A percentile compares a stretch with the other conserved stretches of the same genome.
Evolutionary conservation across 2,113 vertebrate genomes (phyloP).

Genomic region (Gymnobelideus leadbeateri): DNA sequence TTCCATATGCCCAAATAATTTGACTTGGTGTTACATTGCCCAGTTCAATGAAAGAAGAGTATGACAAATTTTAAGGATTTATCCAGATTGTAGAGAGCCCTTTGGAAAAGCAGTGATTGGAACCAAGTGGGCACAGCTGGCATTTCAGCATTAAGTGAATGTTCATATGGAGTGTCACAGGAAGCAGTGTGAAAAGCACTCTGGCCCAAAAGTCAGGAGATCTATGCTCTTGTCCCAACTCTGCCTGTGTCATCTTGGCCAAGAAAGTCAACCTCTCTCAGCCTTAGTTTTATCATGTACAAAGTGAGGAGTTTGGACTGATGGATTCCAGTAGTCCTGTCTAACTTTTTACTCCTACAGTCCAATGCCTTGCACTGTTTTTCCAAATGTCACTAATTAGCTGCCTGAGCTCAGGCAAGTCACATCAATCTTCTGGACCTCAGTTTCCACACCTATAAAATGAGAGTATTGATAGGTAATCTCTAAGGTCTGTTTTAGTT

Average conservation of each 20-base stretch:
- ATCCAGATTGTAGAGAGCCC: neutral
- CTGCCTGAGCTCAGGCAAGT: neutral
- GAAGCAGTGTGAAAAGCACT: neutral
- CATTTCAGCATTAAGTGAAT: neutral
- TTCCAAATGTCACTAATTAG: neutral
- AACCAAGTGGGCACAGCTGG: conserved; percentile 15
- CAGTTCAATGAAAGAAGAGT: conserved; percentile 31
- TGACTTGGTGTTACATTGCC: conserved; percentile 49
- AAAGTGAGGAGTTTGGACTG: neutral
- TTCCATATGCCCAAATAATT: conserved; percentile 53
- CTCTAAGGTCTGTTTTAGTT: neutral
- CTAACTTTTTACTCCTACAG: neutral
- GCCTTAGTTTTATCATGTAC: neutral
- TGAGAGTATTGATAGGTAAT: neutral
- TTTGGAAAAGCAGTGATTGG: conserved; percentile 42
- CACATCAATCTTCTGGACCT: neutral
- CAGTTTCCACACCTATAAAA: neutral
- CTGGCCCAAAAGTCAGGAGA: neutral
- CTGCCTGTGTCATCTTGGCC: neutral
- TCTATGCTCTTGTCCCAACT: neutral
- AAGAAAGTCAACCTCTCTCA: neutral
- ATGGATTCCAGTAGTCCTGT: neutral
- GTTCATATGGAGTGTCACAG: neutral
- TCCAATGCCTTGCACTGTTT: neutral
- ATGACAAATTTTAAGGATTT: conserved; percentile 5